Evolutionary conservation across 2,888 invertebrate genomes (phyloP).

Genomic region (Heterodera filipjevi): DNA sequence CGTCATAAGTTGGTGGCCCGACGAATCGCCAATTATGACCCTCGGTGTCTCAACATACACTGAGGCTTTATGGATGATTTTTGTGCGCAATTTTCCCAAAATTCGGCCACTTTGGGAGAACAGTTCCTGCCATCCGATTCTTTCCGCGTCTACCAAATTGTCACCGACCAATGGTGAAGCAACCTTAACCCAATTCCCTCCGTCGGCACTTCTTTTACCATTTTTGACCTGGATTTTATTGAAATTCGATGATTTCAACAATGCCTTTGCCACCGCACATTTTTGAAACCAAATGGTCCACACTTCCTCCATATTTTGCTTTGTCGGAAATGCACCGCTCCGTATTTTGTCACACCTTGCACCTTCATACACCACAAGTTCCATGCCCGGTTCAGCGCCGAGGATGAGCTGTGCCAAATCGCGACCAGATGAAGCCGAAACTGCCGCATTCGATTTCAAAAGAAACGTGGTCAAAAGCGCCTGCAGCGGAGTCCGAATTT

Average conservation of each 20-base stretch:
- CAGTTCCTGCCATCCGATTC: background rate
- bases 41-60: background rate
- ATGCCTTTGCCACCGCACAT: background rate
- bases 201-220: no score
- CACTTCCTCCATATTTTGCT: background rate
- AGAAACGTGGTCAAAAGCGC: background rate
- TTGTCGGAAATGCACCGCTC: background rate
- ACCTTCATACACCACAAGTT: background rate
- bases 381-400: background rate
- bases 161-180: background rate
- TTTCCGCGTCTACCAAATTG: background rate
- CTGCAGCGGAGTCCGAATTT: background rate
- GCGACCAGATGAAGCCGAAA: background rate
- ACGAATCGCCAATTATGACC: conserved; percentile 13
- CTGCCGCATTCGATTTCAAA: background rate
- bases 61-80: background rate
- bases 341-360: background rate
- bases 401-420: background rate
- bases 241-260: background rate
- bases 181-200: background rate
- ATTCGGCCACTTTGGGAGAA: background rate
- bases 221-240: background rate
- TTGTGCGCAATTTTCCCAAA: background rate
- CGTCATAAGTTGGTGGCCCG: background rate
- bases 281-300: background rate